A percentile compares a stretch with the other conserved stretches of the same genome.
These are phyloP conservation scores for Tribolium madens DNA, from an alignment of 1,140 invertebrate genomes.

Conservation along the genomic window DNA sequence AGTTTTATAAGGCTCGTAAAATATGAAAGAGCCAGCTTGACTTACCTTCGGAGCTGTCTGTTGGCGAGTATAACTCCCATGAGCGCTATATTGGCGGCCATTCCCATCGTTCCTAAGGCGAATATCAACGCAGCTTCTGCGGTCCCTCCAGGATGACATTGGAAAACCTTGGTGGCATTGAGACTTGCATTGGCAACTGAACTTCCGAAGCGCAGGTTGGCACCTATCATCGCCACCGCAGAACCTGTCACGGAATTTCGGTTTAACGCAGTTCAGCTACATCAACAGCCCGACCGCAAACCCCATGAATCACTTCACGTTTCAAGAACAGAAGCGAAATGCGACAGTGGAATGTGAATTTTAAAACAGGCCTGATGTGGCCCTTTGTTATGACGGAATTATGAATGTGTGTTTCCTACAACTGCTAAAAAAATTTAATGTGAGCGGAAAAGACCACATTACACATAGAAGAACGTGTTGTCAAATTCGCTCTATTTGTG, in stretches of 20 bases:
- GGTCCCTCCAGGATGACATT: conserved; percentile 83
- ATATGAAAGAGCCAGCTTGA: not conserved
- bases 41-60: conserved; percentile 79
- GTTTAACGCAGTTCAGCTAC: not conserved
- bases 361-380: not conserved
- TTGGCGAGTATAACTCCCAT: conserved; percentile 85
- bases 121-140: conserved; percentile 85
- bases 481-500: too few relatives aligned
- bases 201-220: conserved; percentile 79
- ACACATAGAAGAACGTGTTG: too few relatives aligned
- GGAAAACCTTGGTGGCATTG: conserved; percentile 77
- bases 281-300: conserved; percentile 9
- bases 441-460: too few relatives aligned
- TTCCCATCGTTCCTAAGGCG: conserved; percentile 81
- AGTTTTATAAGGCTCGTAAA: conserved; percentile 10
- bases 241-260: conserved; percentile 68
- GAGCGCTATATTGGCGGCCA: conserved; percentile 84
- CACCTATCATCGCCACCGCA: conserved; percentile 81
- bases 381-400: too few relatives aligned
- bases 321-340: not conserved
- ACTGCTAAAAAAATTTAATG: too few relatives aligned
- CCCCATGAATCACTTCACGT: conserved; percentile 11
- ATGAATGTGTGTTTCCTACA: too few relatives aligned
- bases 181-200: conserved; percentile 74
- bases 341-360: not conserved